Evolutionary conservation across 2,888 invertebrate genomes (phyloP).

Genomic region (Epinotia bilunana): DNA sequence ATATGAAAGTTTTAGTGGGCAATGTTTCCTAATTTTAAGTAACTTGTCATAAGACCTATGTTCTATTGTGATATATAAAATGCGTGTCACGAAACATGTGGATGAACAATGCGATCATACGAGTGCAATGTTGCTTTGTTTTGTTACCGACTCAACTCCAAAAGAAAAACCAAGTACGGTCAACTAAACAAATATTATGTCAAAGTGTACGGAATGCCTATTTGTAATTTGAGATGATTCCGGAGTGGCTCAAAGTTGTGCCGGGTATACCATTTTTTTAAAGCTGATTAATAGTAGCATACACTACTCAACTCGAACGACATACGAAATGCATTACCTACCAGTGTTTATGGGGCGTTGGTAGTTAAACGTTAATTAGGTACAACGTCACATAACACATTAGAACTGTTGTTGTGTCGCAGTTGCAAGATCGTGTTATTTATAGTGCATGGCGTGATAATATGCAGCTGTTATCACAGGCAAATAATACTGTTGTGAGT

Average conservation of each 20-base stretch:
- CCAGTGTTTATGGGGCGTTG: constrained; percentile 30
- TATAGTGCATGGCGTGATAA: constrained; percentile 71
- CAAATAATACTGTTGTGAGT: constrained; percentile 64
- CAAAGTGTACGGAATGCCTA: not conserved
- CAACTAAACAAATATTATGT: not conserved
- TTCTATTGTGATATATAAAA: not conserved
- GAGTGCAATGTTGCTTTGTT: not conserved
- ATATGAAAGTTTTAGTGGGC: not conserved
- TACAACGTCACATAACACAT: constrained; percentile 36
- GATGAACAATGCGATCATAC: not conserved
- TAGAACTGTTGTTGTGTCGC: constrained; percentile 41
- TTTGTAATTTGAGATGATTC: too few species aligned
- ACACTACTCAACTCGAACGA: not conserved
- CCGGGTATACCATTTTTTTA: too few species aligned
- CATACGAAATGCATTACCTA: constrained; percentile 21
- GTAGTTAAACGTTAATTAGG: constrained; percentile 34
- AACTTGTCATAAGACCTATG: not conserved
- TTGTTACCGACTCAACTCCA: not conserved
- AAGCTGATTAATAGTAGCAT: not conserved
- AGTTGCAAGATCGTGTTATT: constrained; percentile 55
- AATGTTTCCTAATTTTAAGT: not conserved
- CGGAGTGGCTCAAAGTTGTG: too few species aligned
- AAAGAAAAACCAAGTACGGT: not conserved
- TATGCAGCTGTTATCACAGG: constrained; percentile 68
- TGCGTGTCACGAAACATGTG: not conserved